Evolutionary conservation across 2,113 vertebrate species (phyloP), one percentile per base, ranked within the genome.

Genomic region (Scatophagus argus): DNA sequence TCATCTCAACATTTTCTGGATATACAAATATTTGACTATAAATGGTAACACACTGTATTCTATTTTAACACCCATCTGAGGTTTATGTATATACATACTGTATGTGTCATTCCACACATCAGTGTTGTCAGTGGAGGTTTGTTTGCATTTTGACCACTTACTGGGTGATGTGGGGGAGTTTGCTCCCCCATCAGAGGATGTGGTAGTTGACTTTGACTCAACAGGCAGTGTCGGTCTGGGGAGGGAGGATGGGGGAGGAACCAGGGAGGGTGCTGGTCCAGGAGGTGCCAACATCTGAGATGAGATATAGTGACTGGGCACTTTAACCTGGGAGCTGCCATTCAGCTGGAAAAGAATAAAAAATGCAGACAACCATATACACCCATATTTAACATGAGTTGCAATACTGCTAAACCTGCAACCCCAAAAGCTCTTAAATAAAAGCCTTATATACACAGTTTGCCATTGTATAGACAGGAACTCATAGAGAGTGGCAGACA

Each of bases 241-340:
- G 91, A 96, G 95, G 1, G 96, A 95, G 84, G 96, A 95, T 65
- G 94, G 94, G 29, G 96, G 82, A n/a, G 86, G 68, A 54, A 80
- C 87, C 82, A 91, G 31, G 63, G 89, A 76, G 19, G 91, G 46
- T 25, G 82, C 74, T 58, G 90, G 86, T 75, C 86, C 91, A 32
- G 89, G 96, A 13, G 96, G 96, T 6, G 95, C 96, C 95, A 97
- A 93, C 96, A 97, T 97, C 95, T 97, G 97, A 80, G 97, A 95
- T 77, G 97, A 94, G 93, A 98, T 95, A 94, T 97, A 98, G 94
- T 96, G 96, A 92, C 95, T 95, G 91, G 96, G 93, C 84, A 97
- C 95, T 94, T 96, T 98, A 88, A 97, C 95, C 94, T 97, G 97
- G 89, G 95, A 96, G 93, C 96, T 96, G 95, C 98, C 97, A 91